Percentiles rank a stretch among this genome's conserved stretches.
Evolutionary conservation across 1,140 invertebrate genomes (phyloP).

Genomic region (Drosophila bipectinata): DNA sequence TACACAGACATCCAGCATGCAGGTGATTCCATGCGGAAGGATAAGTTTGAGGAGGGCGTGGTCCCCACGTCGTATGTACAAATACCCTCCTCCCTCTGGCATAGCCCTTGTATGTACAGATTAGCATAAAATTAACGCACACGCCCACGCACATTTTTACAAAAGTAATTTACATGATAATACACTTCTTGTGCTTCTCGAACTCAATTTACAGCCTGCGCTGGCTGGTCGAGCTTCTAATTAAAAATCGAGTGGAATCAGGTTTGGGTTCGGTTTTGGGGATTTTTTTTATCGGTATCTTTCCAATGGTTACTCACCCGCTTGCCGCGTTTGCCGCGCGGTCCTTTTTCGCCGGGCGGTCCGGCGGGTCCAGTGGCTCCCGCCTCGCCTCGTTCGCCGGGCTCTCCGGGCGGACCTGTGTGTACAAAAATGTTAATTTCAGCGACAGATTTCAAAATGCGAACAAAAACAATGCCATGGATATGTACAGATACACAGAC

Average conservation of each 20-base stretch:
- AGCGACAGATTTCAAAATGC: slow-evolving; percentile 65
- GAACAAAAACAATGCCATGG: slow-evolving; percentile 38
- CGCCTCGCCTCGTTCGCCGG: slow-evolving; percentile 92
- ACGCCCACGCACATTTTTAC: slow-evolving; percentile 63
- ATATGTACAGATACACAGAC: slow-evolving; percentile 23
- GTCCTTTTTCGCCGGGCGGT: slow-evolving; percentile 86
- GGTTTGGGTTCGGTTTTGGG: slow-evolving; percentile 34
- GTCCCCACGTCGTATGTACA: slow-evolving; percentile 51
- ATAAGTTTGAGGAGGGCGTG: slow-evolving; percentile 38
- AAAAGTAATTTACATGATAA: slow-evolving; percentile 76
- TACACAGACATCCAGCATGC: slow-evolving; percentile 49
- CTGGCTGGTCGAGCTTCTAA: slow-evolving; percentile 52
- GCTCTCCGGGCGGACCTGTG: slow-evolving; percentile 89
- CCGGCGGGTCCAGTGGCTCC: slow-evolving; percentile 94
- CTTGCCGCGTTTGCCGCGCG: slow-evolving; percentile 89
- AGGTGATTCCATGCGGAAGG: slow-evolving; percentile 58
- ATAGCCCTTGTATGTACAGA: slow-evolving; percentile 71
- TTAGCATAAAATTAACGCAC: slow-evolving; percentile 71
- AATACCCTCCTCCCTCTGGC: not conserved
- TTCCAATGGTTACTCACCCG: slow-evolving; percentile 86
- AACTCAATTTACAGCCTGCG: slow-evolving; percentile 53
- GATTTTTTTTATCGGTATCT: slow-evolving; percentile 3
- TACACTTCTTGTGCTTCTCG: slow-evolving; percentile 53
- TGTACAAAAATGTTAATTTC: slow-evolving; percentile 57
- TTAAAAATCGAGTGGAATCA: slow-evolving; percentile 77